phyloP scores from a whole-genome alignment of 2,113 vertebrate species.

The Apteryx owenii region DNA sequence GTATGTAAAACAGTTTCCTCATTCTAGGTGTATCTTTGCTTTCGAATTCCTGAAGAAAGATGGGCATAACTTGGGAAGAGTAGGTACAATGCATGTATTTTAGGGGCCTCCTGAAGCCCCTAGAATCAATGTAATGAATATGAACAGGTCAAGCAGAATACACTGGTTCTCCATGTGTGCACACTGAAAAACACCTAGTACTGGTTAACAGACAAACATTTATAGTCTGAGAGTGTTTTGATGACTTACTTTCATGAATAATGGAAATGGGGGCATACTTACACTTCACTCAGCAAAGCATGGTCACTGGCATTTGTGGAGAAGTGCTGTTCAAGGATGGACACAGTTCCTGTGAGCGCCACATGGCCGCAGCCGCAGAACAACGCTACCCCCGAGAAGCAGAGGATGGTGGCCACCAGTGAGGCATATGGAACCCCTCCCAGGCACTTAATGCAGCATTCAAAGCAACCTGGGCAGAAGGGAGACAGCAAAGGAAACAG shows the following conservation, averaged over 20 bases:
- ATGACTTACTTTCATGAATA: neutral
- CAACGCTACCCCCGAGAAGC: constrained; percentile 96
- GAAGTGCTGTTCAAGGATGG: constrained; percentile 92
- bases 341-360: constrained; percentile 90
- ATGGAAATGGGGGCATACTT: constrained; percentile 73
- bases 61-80: neutral
- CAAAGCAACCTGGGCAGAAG: constrained; percentile 91
- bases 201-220: neutral
- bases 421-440: constrained; percentile 98
- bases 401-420: constrained; percentile 96
- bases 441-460: constrained; percentile 99
- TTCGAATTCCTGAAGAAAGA: neutral
- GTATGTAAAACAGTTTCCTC: neutral
- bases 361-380: constrained; percentile 98
- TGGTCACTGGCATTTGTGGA: constrained; percentile 89
- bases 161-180: neutral
- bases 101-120: neutral
- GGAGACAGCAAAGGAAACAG: constrained; percentile 20
- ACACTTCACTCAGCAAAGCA: constrained; percentile 91
- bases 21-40: neutral
- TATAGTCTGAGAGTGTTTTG: neutral
- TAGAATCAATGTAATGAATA: too few species aligned
- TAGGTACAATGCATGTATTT: neutral
- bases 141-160: neutral
- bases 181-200: fast-evolving